These are phyloP conservation scores for Zelostemma sp. DNA, from an alignment of 1,140 invertebrate genomes.

Conservation along the genomic window DNA sequence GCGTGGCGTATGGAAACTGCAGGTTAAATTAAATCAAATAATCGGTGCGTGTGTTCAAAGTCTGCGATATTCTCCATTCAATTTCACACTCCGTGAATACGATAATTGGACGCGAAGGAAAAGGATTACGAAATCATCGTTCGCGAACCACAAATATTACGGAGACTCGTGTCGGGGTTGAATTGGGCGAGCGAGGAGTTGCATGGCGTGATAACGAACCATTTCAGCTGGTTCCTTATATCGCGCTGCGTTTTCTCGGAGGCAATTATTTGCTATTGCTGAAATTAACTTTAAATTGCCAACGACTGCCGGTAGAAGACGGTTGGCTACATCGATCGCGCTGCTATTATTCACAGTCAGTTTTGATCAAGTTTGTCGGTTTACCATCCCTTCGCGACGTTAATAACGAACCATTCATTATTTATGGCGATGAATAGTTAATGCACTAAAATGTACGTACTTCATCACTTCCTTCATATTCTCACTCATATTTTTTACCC, in stretches of 20 bases:
- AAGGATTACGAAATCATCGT: slow-evolving; percentile 51
- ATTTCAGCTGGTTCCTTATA: slow-evolving; percentile 51
- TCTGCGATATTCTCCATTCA: slow-evolving; percentile 50
- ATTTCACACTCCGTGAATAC: slow-evolving; percentile 51
- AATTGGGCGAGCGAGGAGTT: too few relatives aligned
- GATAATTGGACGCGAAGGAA: slow-evolving; percentile 51
- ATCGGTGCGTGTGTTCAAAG: slow-evolving; percentile 48
- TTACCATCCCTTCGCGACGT: slow-evolving; percentile 5
- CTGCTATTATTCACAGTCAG: slow-evolving; percentile 45
- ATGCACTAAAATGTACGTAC: slow-evolving; percentile 13
- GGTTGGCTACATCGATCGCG: slow-evolving; percentile 19
- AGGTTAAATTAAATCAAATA: slow-evolving; percentile 48
- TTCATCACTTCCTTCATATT: slow-evolving; percentile 20
- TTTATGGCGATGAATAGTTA: not conserved
- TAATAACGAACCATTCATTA: slow-evolving; percentile 35
- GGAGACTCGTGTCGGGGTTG: slow-evolving; percentile 19
- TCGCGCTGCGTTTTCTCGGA: slow-evolving; percentile 31
- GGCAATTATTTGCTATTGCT: slow-evolving; percentile 64
- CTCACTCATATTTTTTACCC: slow-evolving; percentile 6
- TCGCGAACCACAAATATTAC: slow-evolving; percentile 47
- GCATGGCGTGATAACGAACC: slow-evolving; percentile 55
- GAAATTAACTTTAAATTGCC: slow-evolving; percentile 63
- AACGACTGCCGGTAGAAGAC: slow-evolving; percentile 21
- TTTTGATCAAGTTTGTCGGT: slow-evolving; percentile 39
- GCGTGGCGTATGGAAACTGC: slow-evolving; percentile 10